Percentiles rank a stretch among this genome's conserved stretches.
These are phyloP conservation scores for Picathartes gymnocephalus DNA, from an alignment of 2,113 vertebrate species.

Conservation along the genomic window DNA sequence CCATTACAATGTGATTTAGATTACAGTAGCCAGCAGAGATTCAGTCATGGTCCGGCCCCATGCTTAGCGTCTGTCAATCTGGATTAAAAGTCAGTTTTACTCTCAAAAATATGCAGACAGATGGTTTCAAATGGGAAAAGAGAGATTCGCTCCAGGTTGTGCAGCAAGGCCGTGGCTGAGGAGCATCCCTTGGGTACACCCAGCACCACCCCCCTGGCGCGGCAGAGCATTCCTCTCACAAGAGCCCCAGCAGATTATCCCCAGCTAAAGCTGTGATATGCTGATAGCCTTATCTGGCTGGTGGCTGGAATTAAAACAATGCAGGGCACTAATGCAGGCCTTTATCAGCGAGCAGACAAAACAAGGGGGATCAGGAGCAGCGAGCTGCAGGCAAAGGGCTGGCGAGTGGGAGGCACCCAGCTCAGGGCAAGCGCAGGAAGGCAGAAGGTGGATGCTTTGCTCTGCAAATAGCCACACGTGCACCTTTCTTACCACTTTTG, in stretches of 20 bases:
- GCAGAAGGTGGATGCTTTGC: neutral
- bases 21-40: neutral
- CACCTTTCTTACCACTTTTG: neutral
- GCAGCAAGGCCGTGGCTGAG: neutral
- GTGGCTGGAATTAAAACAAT: conserved; percentile 38
- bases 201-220: neutral
- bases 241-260: neutral
- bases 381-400: neutral
- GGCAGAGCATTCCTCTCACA: neutral
- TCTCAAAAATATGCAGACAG: neutral
- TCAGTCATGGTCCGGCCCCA: neutral
- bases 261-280: neutral
- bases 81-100: neutral
- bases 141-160: neutral
- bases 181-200: neutral
- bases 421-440: neutral
- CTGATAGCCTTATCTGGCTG: neutral
- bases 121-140: neutral
- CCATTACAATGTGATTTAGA: neutral
- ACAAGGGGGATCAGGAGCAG: neutral
- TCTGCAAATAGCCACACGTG: neutral
- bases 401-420: neutral
- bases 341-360: conserved; percentile 7
- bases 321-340: neutral
- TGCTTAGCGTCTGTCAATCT: neutral